Base-by-base conservation (phyloP, 2,797 vertebrate genomes). In the Mycteria americana region DNA sequence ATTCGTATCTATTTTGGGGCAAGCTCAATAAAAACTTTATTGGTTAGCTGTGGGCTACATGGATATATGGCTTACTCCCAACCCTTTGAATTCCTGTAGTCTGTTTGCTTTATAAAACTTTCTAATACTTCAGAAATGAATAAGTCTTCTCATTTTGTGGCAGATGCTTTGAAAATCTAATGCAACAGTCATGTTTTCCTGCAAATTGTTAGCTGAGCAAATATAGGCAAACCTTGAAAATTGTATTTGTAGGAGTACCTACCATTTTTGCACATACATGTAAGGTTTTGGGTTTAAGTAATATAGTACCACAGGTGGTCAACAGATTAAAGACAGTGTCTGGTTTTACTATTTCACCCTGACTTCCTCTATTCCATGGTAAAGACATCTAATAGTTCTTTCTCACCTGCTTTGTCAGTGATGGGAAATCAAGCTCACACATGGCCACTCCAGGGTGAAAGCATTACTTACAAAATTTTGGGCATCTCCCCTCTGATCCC, bases 391-490 rank as follows among this genome's bases (percentile, higher is more conserved):
- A 78, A 83, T 88, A 84, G 88, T 82, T 70, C 56, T 87, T 89
- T 54, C 63, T 73, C 60, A 79, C 57, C 41, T 75, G 30, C 17
- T 69, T 88, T 93, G 54, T 56, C 60, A 83, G 67, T 48, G 35
- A 59, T 77, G 86, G 43, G 88, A 92, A 93, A 95, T 95, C 79
- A 88, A 69, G 86, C 18, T 53, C 43, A 68, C 28, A 84, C 9
- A 56, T 35, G 39, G 4, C 41, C 64, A 23, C 63, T 89, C 48
- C 54, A 92, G 41, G 24, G 30, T 92, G 53, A 93, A 51, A 53
- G 9, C 27, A 30, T 30, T 79, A 48, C 18, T 57, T 59, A 57
- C n/a, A 75, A 86, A 94, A 62, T 81, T 69, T 88, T 69, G 50
- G 45, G 27, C n/a, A 53, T 50, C 45, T 89, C 16, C 43, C 56